Conservation (phyloP, 2,888 invertebrate species). For the Campoplex capitator region DNA sequence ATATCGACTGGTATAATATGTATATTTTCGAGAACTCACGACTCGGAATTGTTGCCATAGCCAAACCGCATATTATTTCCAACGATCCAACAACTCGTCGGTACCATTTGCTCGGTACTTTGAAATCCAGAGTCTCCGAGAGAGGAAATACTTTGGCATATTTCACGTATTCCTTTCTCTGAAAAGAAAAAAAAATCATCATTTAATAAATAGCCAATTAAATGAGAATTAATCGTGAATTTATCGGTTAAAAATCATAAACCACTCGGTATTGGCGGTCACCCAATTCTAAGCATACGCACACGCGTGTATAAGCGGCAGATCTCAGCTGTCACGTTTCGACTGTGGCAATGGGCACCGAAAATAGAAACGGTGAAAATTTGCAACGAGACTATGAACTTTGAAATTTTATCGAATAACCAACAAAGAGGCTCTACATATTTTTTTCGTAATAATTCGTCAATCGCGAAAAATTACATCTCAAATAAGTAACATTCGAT, state of each 20-base stretch:
- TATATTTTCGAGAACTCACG: slow-evolving; percentile 87
- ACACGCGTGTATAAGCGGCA: not conserved
- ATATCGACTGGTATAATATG: not conserved
- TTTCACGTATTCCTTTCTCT: slow-evolving; percentile 97
- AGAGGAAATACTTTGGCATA: slow-evolving; percentile 98
- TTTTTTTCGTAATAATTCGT: not conserved
- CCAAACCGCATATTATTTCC: slow-evolving; percentile 93
- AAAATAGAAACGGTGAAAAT: slow-evolving; percentile 74
- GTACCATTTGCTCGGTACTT: slow-evolving; percentile 97
- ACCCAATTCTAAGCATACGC: slow-evolving; percentile 65
- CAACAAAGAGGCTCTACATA: not conserved
- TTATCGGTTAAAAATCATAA: slow-evolving; percentile 49
- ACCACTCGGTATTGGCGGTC: slow-evolving; percentile 66
- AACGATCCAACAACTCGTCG: slow-evolving; percentile 92
- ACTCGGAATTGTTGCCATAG: slow-evolving; percentile 93
- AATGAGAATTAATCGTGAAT: slow-evolving; percentile 12
- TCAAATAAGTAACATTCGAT: not conserved
- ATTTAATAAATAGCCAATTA: not conserved
- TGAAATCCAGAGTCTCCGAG: slow-evolving; percentile 92
- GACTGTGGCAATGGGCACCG: slow-evolving; percentile 77
- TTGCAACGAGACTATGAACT: slow-evolving; percentile 51
- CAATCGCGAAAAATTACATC: not conserved
- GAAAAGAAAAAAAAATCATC: slow-evolving; percentile 82
- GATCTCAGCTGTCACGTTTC: slow-evolving; percentile 74
- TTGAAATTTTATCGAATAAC: slow-evolving; percentile 69